phyloP scores from a whole-genome alignment of 2,888 invertebrate genomes.

The Harpalus rubripes region DNA sequence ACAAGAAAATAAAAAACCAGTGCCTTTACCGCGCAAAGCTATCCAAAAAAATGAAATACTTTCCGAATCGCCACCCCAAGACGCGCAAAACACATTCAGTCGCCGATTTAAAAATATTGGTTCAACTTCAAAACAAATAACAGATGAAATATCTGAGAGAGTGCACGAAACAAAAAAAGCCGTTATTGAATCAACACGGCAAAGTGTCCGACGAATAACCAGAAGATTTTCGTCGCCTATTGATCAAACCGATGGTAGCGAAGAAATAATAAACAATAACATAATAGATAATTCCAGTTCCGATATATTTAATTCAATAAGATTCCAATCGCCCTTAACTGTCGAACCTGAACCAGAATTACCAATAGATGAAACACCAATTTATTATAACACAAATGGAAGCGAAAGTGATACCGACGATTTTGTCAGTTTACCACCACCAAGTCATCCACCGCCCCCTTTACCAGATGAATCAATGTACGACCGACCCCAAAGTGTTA shows the following conservation, averaged over 20 bases:
- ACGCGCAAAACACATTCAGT: slow-evolving; percentile 73
- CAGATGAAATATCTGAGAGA: slow-evolving; percentile 80
- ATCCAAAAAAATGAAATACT: slow-evolving; percentile 70
- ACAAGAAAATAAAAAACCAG: slow-evolving; percentile 64
- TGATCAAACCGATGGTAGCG: slow-evolving; percentile 67
- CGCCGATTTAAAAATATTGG: slow-evolving; percentile 79
- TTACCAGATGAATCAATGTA: slow-evolving; percentile 80
- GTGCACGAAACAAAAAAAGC: slow-evolving; percentile 81
- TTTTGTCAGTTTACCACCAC: slow-evolving; percentile 78
- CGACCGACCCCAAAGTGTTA: slow-evolving; percentile 76
- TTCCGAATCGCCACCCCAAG: slow-evolving; percentile 18
- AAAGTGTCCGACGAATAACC: slow-evolving; percentile 76
- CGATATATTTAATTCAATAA: slow-evolving; percentile 82
- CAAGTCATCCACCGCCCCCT: slow-evolving; percentile 81
- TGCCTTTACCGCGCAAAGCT: slow-evolving; percentile 63
- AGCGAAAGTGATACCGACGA: slow-evolving; percentile 72
- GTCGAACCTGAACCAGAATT: slow-evolving; percentile 70
- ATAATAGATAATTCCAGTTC: slow-evolving; percentile 70
- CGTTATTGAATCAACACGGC: slow-evolving; percentile 83
- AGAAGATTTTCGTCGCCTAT: slow-evolving; percentile 72
- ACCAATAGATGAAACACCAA: slow-evolving; percentile 75
- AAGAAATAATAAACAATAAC: slow-evolving; percentile 70
- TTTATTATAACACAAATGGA: slow-evolving; percentile 76
- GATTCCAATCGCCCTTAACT: slow-evolving; percentile 82
- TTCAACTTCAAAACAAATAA: slow-evolving; percentile 80